These are phyloP conservation scores for Hippocampus abdominalis DNA, from an alignment of 2,113 vertebrate species.

Conservation along the genomic window DNA sequence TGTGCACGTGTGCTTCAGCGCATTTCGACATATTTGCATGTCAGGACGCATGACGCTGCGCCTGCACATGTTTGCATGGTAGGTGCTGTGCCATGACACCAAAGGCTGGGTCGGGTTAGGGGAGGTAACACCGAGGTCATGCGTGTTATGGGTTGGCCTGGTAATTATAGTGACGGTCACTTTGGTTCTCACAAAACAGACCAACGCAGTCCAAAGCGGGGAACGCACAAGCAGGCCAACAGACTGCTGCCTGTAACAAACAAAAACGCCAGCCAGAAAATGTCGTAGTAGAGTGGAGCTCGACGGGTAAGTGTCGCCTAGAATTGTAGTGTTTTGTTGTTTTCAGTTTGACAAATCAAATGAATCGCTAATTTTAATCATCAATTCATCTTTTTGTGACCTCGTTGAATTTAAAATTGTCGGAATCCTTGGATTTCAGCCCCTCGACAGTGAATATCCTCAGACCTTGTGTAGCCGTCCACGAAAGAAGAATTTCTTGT, in stretches of 20 bases:
- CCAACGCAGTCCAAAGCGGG: conserved; percentile 25
- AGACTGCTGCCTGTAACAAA: conserved; percentile 10
- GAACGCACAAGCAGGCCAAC: conserved; percentile 26
- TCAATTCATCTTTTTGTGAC: too few relatives aligned
- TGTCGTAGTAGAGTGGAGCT: background rate
- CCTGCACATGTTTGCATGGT: conserved; percentile 6
- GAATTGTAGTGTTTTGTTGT: background rate
- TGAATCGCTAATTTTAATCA: too few relatives aligned
- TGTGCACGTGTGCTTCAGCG: conserved; percentile 20
- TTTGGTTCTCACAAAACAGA: conserved; percentile 53
- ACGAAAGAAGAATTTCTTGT: too few relatives aligned
- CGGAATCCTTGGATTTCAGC: too few relatives aligned
- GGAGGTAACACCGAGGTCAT: conserved; percentile 45
- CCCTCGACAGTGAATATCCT: too few relatives aligned
- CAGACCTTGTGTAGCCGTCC: too few relatives aligned
- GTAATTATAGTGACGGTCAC: conserved; percentile 56
- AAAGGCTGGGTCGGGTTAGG: conserved; percentile 39
- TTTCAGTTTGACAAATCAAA: background rate
- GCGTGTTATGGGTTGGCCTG: conserved; percentile 36
- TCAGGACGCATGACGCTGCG: background rate
- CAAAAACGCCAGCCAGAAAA: conserved; percentile 15
- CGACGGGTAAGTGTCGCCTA: too few relatives aligned
- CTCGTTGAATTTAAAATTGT: too few relatives aligned
- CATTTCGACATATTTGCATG: conserved; percentile 31
- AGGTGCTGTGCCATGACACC: conserved; percentile 22